Base-by-base conservation (phyloP, 2,797 vertebrate genomes). In the Nannoperca obscura region DNA sequence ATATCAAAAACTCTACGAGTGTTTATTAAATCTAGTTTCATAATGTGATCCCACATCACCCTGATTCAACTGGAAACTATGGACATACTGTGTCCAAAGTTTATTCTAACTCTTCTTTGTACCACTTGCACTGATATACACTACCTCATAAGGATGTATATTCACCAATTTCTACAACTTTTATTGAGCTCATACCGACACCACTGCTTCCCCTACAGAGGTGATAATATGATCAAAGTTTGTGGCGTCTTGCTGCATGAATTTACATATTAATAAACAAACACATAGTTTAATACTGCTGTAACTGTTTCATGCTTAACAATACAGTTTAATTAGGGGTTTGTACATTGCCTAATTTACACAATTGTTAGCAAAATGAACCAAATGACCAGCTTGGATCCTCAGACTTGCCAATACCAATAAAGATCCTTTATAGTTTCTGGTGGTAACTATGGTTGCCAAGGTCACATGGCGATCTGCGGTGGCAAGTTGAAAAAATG, bases 21-120 rank as follows among this genome's bases (percentile, higher is more conserved):
- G 85, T 90, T 93, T 90, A 74, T 83, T 72, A 85, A 88, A 92
- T 82, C 88, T 77, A 74, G 40, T 85, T 88, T 61, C 6, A 66
- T 60, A 55, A 77, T 58, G 57, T 57, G 34, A 71, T 65, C 47
- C 78, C 54, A 66, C 62, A 62, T 84, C 67, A 71, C 14, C 42
- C 58, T 63, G 42, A 13, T 44, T 78, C 30, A 47, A 9, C 46
- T 65, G 36, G 20, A 68, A 36, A 49, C 65, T 47, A 20, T 71
- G 2, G 63, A n/a, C 17, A 8, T 1, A 63, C 40, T 73, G 67
- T 81, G 63, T 54, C 46, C n/a, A 20, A 8, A 38, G 32, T 27
- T 50, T 40, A 17, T 67, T 46, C 17, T 27, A 24, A 40, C 17
- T 36, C 14, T 2, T 61, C 1, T 71, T 15, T 13, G 1, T 20